Evolutionary conservation across 1,140 invertebrate genomes (phyloP), one percentile per base, ranked within the genome.

Genomic region (Belonocnema kinseyi): DNA sequence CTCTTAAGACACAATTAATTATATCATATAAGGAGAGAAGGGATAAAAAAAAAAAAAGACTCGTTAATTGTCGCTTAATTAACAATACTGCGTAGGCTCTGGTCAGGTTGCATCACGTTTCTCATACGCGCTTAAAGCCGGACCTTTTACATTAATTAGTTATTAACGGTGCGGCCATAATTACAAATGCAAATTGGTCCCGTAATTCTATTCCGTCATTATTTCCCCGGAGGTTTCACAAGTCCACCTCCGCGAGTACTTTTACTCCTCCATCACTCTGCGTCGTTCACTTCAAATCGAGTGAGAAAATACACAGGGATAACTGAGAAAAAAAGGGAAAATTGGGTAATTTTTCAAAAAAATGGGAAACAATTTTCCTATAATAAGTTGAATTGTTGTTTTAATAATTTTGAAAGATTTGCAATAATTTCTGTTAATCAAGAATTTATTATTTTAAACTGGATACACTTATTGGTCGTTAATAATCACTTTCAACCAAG

Each of bases 121-220:
- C 58, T 72, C 50, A 51, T 66, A 70, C 54, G 77, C 51, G 76
- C 46, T 71, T 74, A 74, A 75, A 78, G 66, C 61, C 73, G 50
- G 40, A 71, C 66, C 56, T 50, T n/a, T 40, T 71, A 26, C 50
- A 75, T 81, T 83, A 83, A 85, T 85, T 85, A 83, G 81, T 84
- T 83, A 83, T 85, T 80, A 80, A 74, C 79, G 52, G 46, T 66
- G 73, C 52, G 19, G 75, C 75, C 51, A 70, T 79, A 83, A 85
- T 85, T 80, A 85, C 80, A 85, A 83, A 85, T 85, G 81, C 80
- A 85, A 85, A 85, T 85, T 66, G 81, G 75, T 78, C 81, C 80
- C 78, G 81, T 79, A 79, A 80, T 83, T 83, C 77, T 76, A 75
- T 85, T 83, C 82, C 83, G 78, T 83, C 83, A 84, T 85, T 82